Evolutionary conservation across 2,888 invertebrate genomes (phyloP).

Genomic region (Allolobophora icterica): DNA sequence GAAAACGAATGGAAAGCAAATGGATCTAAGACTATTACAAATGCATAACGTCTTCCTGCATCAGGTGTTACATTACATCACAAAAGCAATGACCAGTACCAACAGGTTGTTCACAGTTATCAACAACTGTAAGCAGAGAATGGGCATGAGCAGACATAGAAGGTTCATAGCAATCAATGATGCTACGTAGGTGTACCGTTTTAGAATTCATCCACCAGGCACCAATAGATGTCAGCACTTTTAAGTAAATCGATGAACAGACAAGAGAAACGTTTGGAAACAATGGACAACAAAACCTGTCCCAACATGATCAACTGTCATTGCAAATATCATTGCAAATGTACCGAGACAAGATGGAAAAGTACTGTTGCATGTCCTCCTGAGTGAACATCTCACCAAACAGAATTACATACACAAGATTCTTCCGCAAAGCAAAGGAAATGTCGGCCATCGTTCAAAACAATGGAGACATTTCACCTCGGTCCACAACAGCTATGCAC

Average conservation of each 20-base stretch:
- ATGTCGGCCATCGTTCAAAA: background rate
- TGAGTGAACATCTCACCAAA: background rate
- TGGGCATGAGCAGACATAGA: background rate
- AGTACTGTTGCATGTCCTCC: background rate
- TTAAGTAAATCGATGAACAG: background rate
- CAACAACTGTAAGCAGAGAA: background rate
- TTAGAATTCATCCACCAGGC: background rate
- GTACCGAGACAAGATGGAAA: background rate
- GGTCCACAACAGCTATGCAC: background rate
- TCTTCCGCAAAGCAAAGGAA: background rate
- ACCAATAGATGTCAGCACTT: constrained; percentile 11
- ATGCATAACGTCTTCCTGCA: background rate
- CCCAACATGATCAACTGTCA: background rate
- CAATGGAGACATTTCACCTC: background rate
- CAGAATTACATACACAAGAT: background rate
- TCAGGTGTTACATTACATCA: background rate
- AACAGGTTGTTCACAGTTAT: background rate
- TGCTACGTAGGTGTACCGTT: background rate
- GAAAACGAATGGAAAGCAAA: constrained; percentile 5
- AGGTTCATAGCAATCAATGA: background rate
- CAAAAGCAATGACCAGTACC: background rate
- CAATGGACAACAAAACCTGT: background rate
- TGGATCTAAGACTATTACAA: background rate
- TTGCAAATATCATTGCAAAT: background rate
- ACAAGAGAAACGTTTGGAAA: background rate